Evolutionary conservation across 2,888 invertebrate species (phyloP).

Genomic region (Scaptodrosophila latifasciaeformis): DNA sequence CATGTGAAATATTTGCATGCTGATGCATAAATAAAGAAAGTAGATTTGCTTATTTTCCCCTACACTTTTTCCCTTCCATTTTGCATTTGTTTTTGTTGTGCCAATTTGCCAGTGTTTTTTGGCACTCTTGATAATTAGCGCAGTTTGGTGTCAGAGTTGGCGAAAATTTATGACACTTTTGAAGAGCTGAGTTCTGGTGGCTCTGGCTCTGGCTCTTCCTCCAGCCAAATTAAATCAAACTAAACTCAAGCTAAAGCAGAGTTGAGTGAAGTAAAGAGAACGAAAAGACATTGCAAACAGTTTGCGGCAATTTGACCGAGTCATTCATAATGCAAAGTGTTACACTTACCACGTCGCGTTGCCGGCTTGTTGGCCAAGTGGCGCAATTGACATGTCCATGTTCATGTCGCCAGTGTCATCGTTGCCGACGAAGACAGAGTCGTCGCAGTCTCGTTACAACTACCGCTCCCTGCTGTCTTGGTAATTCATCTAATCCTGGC

Average conservation of each 20-base stretch:
- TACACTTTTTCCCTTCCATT: background rate
- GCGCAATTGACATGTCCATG: slow-evolving; percentile 64
- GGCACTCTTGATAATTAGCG: slow-evolving; percentile 58
- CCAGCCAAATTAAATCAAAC: slow-evolving; percentile 52
- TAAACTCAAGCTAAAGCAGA: too few relatives aligned
- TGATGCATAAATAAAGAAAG: slow-evolving; percentile 50
- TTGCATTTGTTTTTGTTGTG: background rate
- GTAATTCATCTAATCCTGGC: slow-evolving; percentile 54
- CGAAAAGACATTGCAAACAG: slow-evolving; percentile 34
- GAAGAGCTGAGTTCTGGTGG: slow-evolving; percentile 13
- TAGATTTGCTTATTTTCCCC: background rate
- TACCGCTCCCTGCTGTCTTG: slow-evolving; percentile 6
- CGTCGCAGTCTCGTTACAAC: too few relatives aligned
- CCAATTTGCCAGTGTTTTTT: slow-evolving; percentile 13
- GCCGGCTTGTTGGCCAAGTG: slow-evolving; percentile 33
- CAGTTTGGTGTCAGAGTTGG: slow-evolving; percentile 31
- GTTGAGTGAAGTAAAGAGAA: too few relatives aligned
- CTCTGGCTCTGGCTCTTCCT: background rate
- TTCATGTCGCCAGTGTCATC: slow-evolving; percentile 27
- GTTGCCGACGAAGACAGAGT: slow-evolving; percentile 30
- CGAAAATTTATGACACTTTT: slow-evolving; percentile 46
- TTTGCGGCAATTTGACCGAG: slow-evolving; percentile 50
- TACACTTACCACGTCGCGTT: slow-evolving; percentile 13
- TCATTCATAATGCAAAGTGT: slow-evolving; percentile 60
- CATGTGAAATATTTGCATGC: slow-evolving; percentile 56